A percentile compares a stretch with the other conserved stretches of the same genome.
Conservation (phyloP, 1,140 invertebrate species). For the Micrasema minimum region DNA sequence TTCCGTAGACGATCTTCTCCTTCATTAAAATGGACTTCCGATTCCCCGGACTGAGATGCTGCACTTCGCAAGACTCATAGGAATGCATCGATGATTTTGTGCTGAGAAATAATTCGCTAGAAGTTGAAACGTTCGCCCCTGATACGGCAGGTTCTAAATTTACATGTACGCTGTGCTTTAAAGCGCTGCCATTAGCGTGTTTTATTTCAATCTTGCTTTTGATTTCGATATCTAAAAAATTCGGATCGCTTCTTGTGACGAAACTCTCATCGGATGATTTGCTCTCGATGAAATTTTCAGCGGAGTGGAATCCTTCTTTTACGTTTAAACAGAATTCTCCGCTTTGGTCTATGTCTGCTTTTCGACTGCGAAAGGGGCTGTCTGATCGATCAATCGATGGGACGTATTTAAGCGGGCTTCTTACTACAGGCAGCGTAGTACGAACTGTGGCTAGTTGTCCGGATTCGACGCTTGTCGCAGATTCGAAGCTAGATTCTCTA, state of each 20-base stretch:
- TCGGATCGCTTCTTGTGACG: conserved; percentile 51
- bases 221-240: conserved; percentile 44
- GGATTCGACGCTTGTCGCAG: conserved; percentile 60
- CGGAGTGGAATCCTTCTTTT: conserved; percentile 60
- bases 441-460: conserved; percentile 50
- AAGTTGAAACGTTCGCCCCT: conserved; percentile 38
- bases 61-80: conserved; percentile 50
- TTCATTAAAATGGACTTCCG: conserved; percentile 44
- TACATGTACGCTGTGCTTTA: not conserved
- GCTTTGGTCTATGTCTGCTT: conserved; percentile 38
- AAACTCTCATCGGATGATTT: conserved; percentile 43
- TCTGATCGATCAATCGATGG: conserved; percentile 50
- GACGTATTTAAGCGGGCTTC: conserved; percentile 52
- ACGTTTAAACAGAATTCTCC: conserved; percentile 51
- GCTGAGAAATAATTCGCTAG: conserved; percentile 52
- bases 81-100: conserved; percentile 56
- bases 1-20: conserved; percentile 45
- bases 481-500: conserved; percentile 69
- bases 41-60: conserved; percentile 22
- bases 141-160: not conserved
- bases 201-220: conserved; percentile 24
- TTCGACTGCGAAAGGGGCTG: conserved; percentile 38
- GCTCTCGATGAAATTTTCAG: conserved; percentile 60
- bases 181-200: conserved; percentile 32
- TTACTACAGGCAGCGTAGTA: conserved; percentile 42